Evolutionary conservation across 2,888 invertebrate genomes (phyloP).

Genomic region (Dione vanillae): DNA sequence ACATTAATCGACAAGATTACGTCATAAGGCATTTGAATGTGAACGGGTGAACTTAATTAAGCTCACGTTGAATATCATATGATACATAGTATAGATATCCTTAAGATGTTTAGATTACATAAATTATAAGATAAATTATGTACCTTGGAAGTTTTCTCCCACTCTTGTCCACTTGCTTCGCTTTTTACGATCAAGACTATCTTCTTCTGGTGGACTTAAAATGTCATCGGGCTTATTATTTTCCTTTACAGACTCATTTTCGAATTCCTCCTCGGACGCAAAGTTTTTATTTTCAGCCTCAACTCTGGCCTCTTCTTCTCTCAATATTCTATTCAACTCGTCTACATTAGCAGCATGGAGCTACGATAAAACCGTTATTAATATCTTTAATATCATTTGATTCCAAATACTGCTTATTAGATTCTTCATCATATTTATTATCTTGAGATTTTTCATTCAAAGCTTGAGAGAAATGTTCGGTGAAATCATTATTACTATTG

Average conservation of each 20-base stretch:
- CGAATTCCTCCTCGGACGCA: slow-evolving; percentile 29
- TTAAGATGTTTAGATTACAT: no score
- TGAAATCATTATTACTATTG: slow-evolving; percentile 40
- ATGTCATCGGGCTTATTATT: slow-evolving; percentile 16
- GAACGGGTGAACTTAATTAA: no score
- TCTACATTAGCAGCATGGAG: slow-evolving; percentile 48
- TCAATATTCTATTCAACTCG: slow-evolving; percentile 44
- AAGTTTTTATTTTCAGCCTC: slow-evolving; percentile 53
- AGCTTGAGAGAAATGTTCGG: slow-evolving; percentile 26
- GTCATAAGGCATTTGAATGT: no score
- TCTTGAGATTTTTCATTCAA: slow-evolving; percentile 34
- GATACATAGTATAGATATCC: no score
- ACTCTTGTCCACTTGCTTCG: slow-evolving; percentile 66
- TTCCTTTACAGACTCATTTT: slow-evolving; percentile 30
- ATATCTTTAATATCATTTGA: slow-evolving; percentile 36
- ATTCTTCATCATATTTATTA: slow-evolving; percentile 36
- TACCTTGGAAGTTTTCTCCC: slow-evolving; percentile 67
- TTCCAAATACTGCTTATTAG: slow-evolving; percentile 39
- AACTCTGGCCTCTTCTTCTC: slow-evolving; percentile 51
- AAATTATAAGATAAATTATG: background rate
- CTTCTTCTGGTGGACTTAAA: slow-evolving; percentile 44
- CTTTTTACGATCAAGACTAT: slow-evolving; percentile 57
- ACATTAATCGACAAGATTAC: no score
- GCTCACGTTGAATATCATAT: no score
- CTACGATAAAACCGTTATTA: slow-evolving; percentile 48